These are phyloP conservation scores for Neria commutata DNA, from an alignment of 2,888 invertebrate species.

Conservation along the genomic window DNA sequence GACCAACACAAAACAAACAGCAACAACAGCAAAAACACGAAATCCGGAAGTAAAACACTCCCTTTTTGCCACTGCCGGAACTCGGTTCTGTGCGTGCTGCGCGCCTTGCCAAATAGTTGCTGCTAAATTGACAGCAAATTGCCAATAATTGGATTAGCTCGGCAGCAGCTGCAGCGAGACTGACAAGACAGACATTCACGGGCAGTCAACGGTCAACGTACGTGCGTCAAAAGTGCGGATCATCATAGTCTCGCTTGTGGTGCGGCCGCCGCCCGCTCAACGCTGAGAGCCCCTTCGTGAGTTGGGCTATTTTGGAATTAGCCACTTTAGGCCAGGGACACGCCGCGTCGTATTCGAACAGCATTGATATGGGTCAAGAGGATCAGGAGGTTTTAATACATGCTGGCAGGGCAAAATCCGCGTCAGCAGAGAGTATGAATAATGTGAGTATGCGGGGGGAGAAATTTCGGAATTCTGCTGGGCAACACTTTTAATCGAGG, in stretches of 20 bases:
- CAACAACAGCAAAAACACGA: no score
- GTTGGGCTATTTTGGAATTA: no score
- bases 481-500: no score
- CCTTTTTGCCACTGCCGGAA: neutral
- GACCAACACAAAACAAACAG: no score
- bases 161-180: conserved; percentile 4
- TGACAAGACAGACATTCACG: neutral
- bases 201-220: neutral
- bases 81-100: neutral
- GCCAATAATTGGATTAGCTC: conserved; percentile 28
- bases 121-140: conserved; percentile 23
- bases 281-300: no score
- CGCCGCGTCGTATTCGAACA: no score
- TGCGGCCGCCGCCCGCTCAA: neutral
- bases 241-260: neutral
- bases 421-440: conserved; percentile 48
- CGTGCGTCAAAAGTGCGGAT: neutral
- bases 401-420: conserved; percentile 39
- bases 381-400: conserved; percentile 54
- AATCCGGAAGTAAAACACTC: no score
- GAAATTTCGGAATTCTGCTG: no score
- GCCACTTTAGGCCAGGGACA: no score
- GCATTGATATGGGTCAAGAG: conserved; percentile 55
- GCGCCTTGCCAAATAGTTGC: conserved; percentile 1
- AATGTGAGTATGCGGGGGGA: conserved; percentile 42